Evolutionary conservation across 2,113 vertebrate genomes (phyloP).

Genomic region (Cebidichthys violaceus): DNA sequence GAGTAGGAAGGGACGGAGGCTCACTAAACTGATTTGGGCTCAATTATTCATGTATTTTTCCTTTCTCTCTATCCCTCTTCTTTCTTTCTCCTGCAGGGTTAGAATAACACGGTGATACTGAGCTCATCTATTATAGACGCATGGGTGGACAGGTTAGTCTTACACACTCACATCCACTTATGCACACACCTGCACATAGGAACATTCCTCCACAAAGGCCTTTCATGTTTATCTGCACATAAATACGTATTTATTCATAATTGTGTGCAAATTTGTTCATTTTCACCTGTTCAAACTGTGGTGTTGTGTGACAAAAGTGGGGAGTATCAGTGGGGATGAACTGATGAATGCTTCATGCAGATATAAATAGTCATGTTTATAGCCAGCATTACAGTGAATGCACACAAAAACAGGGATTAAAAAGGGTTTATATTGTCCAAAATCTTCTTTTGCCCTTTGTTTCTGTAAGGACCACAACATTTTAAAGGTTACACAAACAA

Average conservation of each 20-base stretch:
- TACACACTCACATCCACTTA: constrained; percentile 41
- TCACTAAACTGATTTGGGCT: constrained; percentile 73
- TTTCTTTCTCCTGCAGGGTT: constrained; percentile 61
- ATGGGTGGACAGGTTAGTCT: constrained; percentile 42
- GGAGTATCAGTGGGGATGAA: no score
- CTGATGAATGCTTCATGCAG: neutral
- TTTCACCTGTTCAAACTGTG: neutral
- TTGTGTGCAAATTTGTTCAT: neutral
- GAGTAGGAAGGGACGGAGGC: constrained; percentile 59
- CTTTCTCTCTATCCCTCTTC: constrained; percentile 62
- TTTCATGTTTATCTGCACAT: constrained; percentile 1
- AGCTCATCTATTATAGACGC: constrained; percentile 75
- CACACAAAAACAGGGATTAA: neutral
- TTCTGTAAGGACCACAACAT: neutral
- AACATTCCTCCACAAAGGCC: constrained; percentile 20
- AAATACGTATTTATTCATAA: neutral
- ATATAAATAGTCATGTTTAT: neutral
- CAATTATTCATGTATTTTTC: constrained; percentile 70
- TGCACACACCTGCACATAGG: constrained; percentile 23
- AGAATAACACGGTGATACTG: constrained; percentile 69
- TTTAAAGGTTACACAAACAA: neutral
- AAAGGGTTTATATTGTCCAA: constrained; percentile 16
- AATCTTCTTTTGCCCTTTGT: constrained; percentile 13
- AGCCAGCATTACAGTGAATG: neutral
- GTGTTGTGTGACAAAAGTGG: neutral